Evolutionary conservation across 2,797 vertebrate species (phyloP).

Genomic region (Clarias laeviceps): DNA sequence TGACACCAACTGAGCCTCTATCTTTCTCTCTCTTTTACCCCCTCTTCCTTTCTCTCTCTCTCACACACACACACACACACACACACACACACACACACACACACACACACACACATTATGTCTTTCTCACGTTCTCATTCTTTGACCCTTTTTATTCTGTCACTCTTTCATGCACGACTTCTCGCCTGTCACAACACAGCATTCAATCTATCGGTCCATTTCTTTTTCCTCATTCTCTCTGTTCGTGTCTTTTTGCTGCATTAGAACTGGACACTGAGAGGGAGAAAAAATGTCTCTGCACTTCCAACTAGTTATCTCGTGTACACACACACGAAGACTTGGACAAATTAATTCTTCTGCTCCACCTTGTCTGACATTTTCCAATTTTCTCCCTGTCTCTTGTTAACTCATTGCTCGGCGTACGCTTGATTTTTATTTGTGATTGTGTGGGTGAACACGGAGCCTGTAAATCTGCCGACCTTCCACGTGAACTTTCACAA

Average conservation of each 20-base stretch:
- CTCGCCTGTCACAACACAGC: constrained; percentile 36
- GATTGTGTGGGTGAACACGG: not conserved
- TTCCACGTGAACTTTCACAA: constrained; percentile 15
- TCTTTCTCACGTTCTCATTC: constrained; percentile 35
- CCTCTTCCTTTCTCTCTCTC: constrained; percentile 5
- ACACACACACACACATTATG: constrained; percentile 34
- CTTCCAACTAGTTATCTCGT: constrained; percentile 12
- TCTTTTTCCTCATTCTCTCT: not conserved
- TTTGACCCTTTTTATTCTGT: constrained; percentile 41
- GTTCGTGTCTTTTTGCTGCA: constrained; percentile 9
- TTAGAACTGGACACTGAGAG: not conserved
- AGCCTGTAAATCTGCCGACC: constrained; percentile 37
- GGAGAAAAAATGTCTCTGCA: constrained; percentile 1
- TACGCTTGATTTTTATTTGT: constrained; percentile 40
- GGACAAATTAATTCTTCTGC: constrained; percentile 42
- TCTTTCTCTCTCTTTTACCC: constrained; percentile 37
- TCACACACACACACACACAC: constrained; percentile 47
- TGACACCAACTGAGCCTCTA: constrained; percentile 55
- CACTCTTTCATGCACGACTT: constrained; percentile 52
- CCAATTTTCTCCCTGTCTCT: constrained; percentile 51
- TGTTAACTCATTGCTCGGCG: constrained; percentile 48
- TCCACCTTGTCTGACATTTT: constrained; percentile 51
- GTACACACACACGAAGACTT: not conserved
- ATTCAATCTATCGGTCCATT: constrained; percentile 1
- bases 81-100: constrained; percentile 48